A percentile compares a stretch with the other conserved stretches of the same genome.
Evolutionary conservation across 2,113 vertebrate genomes (phyloP).

Genomic region (Illadopsis cleaveri): DNA sequence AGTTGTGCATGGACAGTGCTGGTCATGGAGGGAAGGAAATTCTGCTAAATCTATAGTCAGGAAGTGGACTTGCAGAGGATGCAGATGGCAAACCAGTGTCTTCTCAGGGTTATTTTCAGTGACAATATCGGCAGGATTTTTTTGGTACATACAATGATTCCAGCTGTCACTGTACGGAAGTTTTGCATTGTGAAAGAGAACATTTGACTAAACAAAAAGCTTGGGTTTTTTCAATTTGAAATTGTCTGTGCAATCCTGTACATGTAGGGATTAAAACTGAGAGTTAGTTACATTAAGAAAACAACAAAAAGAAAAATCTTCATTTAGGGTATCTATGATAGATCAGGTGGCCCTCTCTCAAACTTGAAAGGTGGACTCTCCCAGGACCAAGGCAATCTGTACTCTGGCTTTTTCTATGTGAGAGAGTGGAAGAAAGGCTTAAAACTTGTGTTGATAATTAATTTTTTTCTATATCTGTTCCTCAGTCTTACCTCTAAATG

Average conservation of each 20-base stretch:
- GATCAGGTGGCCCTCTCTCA: background rate
- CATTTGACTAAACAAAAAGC: background rate
- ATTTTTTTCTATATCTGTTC: background rate
- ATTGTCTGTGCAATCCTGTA: background rate
- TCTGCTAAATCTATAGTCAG: background rate
- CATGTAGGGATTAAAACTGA: background rate
- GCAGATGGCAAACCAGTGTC: background rate
- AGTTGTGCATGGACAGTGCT: background rate
- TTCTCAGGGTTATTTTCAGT: background rate
- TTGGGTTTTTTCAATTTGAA: background rate
- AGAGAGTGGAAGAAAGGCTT: background rate
- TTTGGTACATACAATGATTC: background rate
- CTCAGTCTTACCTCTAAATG: background rate
- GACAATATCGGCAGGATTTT: fast-evolving
- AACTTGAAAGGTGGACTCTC: background rate
- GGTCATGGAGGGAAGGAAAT: background rate
- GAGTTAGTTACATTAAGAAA: background rate
- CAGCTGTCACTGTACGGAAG: background rate
- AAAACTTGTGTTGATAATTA: background rate
- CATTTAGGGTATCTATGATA: fast-evolving
- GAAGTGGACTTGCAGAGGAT: background rate
- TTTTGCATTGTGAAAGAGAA: background rate
- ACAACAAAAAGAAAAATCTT: background rate
- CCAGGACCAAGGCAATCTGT: background rate
- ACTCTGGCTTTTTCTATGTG: background rate